Conservation (phyloP, 2,113 vertebrate genomes). For the Menidia beryllina region DNA sequence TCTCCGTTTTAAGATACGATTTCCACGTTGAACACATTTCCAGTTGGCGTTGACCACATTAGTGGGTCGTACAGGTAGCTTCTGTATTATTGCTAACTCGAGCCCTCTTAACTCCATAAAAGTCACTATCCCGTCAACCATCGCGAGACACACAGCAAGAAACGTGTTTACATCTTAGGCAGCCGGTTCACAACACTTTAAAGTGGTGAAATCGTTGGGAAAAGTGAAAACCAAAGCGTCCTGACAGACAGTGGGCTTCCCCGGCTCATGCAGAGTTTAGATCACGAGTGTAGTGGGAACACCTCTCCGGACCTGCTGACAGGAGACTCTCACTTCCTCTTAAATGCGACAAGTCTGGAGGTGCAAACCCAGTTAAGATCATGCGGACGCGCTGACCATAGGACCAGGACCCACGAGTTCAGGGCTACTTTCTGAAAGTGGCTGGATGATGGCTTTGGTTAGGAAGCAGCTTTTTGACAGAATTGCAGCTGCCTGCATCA, state of each 20-base stretch:
- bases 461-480: conserved; percentile 1
- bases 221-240: not conserved
- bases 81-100: not conserved
- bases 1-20: not conserved
- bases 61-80: too few species aligned
- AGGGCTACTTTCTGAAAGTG: conserved; percentile 8
- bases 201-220: conserved; percentile 3
- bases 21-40: not conserved
- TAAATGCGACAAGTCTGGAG: conserved; percentile 21
- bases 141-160: conserved; percentile 41
- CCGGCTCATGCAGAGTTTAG: conserved; percentile 7
- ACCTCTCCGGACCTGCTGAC: conserved; percentile 58
- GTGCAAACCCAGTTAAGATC: not conserved
- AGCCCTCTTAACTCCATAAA: not conserved
- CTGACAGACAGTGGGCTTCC: not conserved
- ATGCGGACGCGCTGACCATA: conserved; percentile 9
- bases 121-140: conserved; percentile 62
- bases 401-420: not conserved
- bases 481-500: conserved; percentile 21
- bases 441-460: conserved; percentile 32
- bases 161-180: conserved; percentile 1
- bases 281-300: conserved; percentile 21
- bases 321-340: conserved; percentile 65
- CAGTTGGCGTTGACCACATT: too few species aligned
- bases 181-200: not conserved